Evolutionary conservation across 2,797 vertebrate species (phyloP).

Genomic region (Antennarius maculatus): DNA sequence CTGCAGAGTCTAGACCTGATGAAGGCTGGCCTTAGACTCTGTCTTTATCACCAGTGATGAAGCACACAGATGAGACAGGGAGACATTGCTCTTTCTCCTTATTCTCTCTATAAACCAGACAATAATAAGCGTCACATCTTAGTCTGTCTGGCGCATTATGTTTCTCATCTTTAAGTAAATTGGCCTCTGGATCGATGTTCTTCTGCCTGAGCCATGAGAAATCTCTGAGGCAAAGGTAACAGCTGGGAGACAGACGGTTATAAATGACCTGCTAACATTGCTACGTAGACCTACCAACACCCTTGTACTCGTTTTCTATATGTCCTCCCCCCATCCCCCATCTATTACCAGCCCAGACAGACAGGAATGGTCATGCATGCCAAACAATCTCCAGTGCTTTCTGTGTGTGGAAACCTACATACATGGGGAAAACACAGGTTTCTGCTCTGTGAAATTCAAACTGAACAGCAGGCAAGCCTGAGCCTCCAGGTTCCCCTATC

Average conservation of each 20-base stretch:
- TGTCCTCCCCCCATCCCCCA: slow-evolving; percentile 38
- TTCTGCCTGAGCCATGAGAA: slow-evolving; percentile 8
- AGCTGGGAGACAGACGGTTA: slow-evolving; percentile 36
- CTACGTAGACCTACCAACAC: slow-evolving; percentile 39
- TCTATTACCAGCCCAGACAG: slow-evolving; percentile 50
- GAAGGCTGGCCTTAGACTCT: no score
- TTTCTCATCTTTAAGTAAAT: slow-evolving; percentile 34
- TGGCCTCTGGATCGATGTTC: slow-evolving; percentile 43
- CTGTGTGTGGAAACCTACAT: not conserved
- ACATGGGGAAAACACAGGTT: slow-evolving; percentile 1
- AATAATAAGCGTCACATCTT: not conserved
- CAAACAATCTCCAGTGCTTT: slow-evolving; percentile 45
- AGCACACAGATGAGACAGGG: not conserved
- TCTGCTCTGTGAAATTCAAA: slow-evolving; percentile 30
- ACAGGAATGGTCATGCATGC: slow-evolving; percentile 55
- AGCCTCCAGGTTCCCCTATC: slow-evolving; percentile 31
- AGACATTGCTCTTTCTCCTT: not conserved
- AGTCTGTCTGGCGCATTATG: not conserved
- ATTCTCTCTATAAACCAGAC: not conserved
- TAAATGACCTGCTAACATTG: slow-evolving; percentile 62
- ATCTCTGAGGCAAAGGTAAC: slow-evolving; percentile 25
- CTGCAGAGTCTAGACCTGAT: no score
- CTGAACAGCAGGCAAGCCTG: not conserved
- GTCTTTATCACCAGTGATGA: not conserved
- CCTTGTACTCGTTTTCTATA: slow-evolving; percentile 11